Evolutionary conservation across 1,140 invertebrate genomes (phyloP).

Genomic region (Phocides pigmalion): DNA sequence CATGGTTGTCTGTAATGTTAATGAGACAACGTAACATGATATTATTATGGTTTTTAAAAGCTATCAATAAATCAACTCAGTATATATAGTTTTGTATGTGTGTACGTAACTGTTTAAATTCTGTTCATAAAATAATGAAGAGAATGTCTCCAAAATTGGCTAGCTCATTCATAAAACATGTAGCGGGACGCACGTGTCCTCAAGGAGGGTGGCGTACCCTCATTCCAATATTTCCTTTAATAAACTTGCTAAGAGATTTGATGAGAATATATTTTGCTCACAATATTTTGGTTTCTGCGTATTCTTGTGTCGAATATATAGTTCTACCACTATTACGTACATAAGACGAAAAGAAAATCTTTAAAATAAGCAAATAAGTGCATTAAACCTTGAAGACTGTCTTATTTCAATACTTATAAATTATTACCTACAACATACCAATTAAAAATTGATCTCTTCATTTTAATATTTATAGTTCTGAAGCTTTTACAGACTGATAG

Average conservation of each 20-base stretch:
- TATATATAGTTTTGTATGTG: too few relatives aligned
- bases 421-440: too few relatives aligned
- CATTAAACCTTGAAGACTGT: too few relatives aligned
- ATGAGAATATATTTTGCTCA: not conserved
- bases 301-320: not conserved
- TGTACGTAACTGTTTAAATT: conserved; percentile 2
- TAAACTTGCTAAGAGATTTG: conserved; percentile 21
- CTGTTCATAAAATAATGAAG: conserved; percentile 40
- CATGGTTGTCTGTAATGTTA: conserved; percentile 8
- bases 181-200: conserved; percentile 50
- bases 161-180: conserved; percentile 65
- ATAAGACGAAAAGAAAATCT: too few relatives aligned
- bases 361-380: too few relatives aligned
- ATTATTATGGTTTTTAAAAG: not conserved
- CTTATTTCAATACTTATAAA: too few relatives aligned
- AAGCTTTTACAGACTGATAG: too few relatives aligned
- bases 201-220: conserved; percentile 30
- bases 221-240: conserved; percentile 37
- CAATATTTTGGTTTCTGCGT: not conserved
- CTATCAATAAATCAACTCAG: too few relatives aligned
- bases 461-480: too few relatives aligned
- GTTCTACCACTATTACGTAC: too few relatives aligned
- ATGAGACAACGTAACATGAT: conserved; percentile 1
- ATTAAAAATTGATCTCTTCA: too few relatives aligned
- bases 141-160: conserved; percentile 50